Evolutionary conservation across 2,888 invertebrate genomes (phyloP).

Genomic region (Scaptomyza reducta): DNA sequence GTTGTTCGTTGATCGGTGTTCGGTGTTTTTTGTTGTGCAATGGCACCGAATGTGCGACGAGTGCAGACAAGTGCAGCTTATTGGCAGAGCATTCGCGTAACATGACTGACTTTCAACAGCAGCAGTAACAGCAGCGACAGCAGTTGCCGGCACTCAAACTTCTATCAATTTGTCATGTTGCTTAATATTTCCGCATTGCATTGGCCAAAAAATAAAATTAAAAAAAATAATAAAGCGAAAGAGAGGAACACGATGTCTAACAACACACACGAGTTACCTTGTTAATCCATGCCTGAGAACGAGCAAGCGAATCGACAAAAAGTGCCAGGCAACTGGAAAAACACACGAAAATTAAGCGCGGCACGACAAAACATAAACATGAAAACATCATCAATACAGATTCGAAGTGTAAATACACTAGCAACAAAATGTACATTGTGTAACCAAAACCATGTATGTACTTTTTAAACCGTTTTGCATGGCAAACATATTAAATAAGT

Average conservation of each 20-base stretch:
- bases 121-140: neutral
- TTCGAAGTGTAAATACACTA: slow-evolving; percentile 10
- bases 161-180: slow-evolving; percentile 52
- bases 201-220: slow-evolving; percentile 29
- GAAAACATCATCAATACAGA: neutral
- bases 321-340: slow-evolving; percentile 56
- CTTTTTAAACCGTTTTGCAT: too few relatives aligned
- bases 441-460: too few relatives aligned
- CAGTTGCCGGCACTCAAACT: slow-evolving; percentile 43
- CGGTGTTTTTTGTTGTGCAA: slow-evolving; percentile 34
- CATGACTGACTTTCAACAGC: slow-evolving; percentile 33
- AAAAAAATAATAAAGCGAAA: neutral
- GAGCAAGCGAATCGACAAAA: slow-evolving; percentile 54
- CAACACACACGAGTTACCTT: slow-evolving; percentile 16
- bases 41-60: slow-evolving; percentile 2
- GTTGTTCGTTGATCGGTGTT: slow-evolving; percentile 22
- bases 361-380: neutral
- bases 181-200: slow-evolving; percentile 67
- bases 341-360: slow-evolving; percentile 42
- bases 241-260: slow-evolving; percentile 5
- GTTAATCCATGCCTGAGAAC: slow-evolving; percentile 35
- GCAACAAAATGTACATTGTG: neutral
- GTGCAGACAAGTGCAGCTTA: slow-evolving; percentile 23
- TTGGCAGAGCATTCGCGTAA: slow-evolving; percentile 11
- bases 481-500: too few relatives aligned